Conservation (phyloP, 2,113 vertebrate genomes). For the Corythornis madagascariensis region DNA sequence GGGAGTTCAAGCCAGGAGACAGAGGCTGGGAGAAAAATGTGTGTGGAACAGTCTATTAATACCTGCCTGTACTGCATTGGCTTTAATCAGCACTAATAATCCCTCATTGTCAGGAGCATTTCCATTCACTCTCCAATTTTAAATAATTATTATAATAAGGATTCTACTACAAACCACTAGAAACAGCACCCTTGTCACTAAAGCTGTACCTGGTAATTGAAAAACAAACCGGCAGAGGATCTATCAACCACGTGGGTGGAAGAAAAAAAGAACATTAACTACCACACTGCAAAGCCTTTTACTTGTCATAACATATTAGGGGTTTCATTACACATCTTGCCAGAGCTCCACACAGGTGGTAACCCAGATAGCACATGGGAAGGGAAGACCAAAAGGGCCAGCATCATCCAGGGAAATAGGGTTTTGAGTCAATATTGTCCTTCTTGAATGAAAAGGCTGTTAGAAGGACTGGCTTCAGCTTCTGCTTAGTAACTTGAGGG, state of each 20-base stretch:
- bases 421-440: neutral
- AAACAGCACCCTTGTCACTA: neutral
- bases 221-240: neutral
- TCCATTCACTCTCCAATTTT: constrained; percentile 24
- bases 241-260: neutral
- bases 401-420: neutral
- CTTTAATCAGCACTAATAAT: constrained; percentile 48
- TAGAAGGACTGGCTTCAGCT: neutral
- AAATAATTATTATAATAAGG: constrained; percentile 57
- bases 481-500: neutral
- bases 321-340: neutral
- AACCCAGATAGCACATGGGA: fast-evolving
- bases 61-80: neutral
- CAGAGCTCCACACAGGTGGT: fast-evolving
- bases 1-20: neutral
- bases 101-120: constrained; percentile 34
- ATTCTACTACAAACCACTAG: neutral
- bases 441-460: neutral
- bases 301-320: neutral
- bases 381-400: neutral
- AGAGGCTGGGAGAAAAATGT: neutral
- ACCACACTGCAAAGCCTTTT: neutral
- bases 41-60: constrained; percentile 3
- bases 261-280: neutral
- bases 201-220: neutral